Base-by-base conservation (phyloP, 1,140 invertebrate species). In the Heliothis subflexa region DNA sequence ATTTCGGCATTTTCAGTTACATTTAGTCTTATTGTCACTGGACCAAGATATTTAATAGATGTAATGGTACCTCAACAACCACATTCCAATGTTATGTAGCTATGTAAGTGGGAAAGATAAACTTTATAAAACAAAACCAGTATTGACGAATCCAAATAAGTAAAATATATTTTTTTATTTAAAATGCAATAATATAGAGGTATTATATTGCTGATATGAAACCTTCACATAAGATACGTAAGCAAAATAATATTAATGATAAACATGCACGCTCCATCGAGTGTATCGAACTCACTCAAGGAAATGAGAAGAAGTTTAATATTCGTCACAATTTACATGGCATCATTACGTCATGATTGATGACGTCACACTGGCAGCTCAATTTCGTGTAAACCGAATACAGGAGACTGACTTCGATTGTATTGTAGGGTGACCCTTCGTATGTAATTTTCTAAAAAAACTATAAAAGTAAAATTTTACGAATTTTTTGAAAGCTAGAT, bases 301-400 rank as follows among this genome's bases (percentile, higher is more conserved):
- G 79, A 88, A 85, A 91, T 91, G 84, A 86, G 80, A 74, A 80
- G 72, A 83, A 81, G 78, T 79, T 82, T 75, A 85, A 86, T 78
- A 78, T 85, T 85, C 74, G 78, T 66, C 50, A 73, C 77, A 86
- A 92, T 92, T 92, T 91, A 91, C 89, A 90, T 91, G 79, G 81
- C 79, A 89, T 90, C 89, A 89, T 90, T 90, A 91, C 79, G 68
- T 79, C 78, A 85, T 90, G 89, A 92, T 86, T 84, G 84, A 92
- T 88, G 89, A 87, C 64, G 73, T 73, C 61, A 78, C 21, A 78
- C 25, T 81, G 85, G 73, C 85, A 84, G 83, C 84, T 87, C 91
- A 88, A 89, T 90, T 91, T 88, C 81, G 87, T 86, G 87, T 83
- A 80, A 88, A 87, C 84, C 85, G 84, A 87, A 87, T 85, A 78